A percentile compares a stretch with the other conserved stretches of the same genome.
These are phyloP conservation scores for Sinocyclocheilus maitianheensis DNA, from an alignment of 2,113 vertebrate species.

Conservation along the genomic window DNA sequence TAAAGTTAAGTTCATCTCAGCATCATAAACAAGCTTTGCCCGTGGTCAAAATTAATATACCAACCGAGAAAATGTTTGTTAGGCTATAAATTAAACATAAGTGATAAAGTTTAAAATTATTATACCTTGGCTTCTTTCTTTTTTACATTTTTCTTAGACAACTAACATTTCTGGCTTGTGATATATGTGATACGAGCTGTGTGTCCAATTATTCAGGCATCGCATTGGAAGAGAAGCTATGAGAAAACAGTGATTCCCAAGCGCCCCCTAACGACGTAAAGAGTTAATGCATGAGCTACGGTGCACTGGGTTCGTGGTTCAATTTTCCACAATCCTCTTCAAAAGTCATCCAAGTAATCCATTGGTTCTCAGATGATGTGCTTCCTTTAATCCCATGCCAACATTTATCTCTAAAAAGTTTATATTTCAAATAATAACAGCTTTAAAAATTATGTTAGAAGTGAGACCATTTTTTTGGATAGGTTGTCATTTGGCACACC, in stretches of 20 bases:
- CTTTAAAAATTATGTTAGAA: neutral
- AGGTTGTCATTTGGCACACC: neutral
- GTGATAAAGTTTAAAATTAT: neutral
- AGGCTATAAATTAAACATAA: neutral
- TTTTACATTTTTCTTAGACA: neutral
- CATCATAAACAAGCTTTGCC: neutral
- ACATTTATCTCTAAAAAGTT: neutral
- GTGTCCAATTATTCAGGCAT: neutral
- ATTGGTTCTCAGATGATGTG: neutral
- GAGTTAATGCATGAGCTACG: neutral
- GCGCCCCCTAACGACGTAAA: constrained; percentile 69
- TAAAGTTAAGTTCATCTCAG: neutral
- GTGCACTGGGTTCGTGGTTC: neutral
- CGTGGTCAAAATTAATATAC: neutral
- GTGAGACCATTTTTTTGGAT: neutral
- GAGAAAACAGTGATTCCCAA: constrained; percentile 63
- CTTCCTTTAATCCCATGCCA: neutral
- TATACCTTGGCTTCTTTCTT: neutral
- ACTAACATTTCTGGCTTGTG: neutral
- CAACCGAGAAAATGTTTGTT: neutral
- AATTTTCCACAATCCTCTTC: neutral
- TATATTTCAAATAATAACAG: neutral
- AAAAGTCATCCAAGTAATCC: neutral
- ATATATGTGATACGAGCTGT: neutral
- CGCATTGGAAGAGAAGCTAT: neutral